Evolutionary conservation across 2,888 invertebrate genomes (phyloP).

Genomic region (Phyllotreta striolata): DNA sequence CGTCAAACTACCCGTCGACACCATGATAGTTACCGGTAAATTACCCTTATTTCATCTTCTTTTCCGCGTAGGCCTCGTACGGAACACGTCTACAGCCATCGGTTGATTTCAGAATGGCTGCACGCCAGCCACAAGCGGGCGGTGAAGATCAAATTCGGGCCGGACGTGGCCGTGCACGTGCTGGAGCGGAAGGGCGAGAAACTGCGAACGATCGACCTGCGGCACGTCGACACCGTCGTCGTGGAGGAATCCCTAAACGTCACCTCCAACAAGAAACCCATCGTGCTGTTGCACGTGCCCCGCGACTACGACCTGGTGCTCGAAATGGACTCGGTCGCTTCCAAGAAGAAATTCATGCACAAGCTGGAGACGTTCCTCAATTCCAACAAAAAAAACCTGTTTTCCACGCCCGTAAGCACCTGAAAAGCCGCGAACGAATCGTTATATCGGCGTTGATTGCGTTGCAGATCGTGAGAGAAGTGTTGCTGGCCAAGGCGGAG

Average conservation of each 20-base stretch:
- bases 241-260: constrained; percentile 88
- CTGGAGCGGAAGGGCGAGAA: constrained; percentile 93
- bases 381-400: constrained; percentile 83
- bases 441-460: constrained; percentile 23
- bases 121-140: constrained; percentile 90
- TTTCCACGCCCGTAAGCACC: constrained; percentile 70
- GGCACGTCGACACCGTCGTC: constrained; percentile 78
- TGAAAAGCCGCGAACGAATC: too few relatives aligned
- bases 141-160: constrained; percentile 90
- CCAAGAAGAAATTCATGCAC: constrained; percentile 84
- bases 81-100: neutral
- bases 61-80: too few relatives aligned
- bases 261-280: constrained; percentile 77
- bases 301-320: constrained; percentile 93
- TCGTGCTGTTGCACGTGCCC: constrained; percentile 82
- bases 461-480: constrained; percentile 77
- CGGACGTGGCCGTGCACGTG: constrained; percentile 85
- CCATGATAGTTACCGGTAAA: constrained; percentile 83
- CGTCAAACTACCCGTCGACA: constrained; percentile 79
- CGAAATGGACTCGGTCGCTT: constrained; percentile 84
- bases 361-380: constrained; percentile 86
- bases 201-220: constrained; percentile 81
- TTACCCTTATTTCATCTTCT: too few relatives aligned
- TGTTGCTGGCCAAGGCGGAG: constrained; percentile 90
- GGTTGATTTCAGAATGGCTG: constrained; percentile 72